Conservation (phyloP, 1,140 invertebrate genomes). For the Bradynema listronoti region DNA sequence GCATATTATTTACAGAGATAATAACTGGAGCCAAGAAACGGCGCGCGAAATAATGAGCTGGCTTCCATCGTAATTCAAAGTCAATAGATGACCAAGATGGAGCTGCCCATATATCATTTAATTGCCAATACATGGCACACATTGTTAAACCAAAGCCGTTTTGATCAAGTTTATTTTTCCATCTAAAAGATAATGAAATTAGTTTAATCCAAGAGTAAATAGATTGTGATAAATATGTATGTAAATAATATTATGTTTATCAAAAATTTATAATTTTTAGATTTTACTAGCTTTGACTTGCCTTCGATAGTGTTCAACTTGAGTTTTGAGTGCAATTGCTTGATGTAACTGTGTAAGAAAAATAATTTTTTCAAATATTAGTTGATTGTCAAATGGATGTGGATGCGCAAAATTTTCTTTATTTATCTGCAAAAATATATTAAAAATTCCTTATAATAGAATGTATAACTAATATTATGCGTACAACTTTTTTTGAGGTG, state of each 20-base stretch:
- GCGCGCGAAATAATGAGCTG: constrained; percentile 49
- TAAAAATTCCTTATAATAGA: too few species aligned
- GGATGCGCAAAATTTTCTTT: too few species aligned
- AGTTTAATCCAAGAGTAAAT: too few species aligned
- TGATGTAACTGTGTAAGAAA: constrained; percentile 69
- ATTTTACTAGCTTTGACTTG: too few species aligned
- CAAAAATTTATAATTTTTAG: too few species aligned
- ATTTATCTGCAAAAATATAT: too few species aligned
- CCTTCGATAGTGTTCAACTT: constrained; percentile 83
- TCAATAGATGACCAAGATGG: constrained; percentile 88
- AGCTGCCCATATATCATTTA: constrained; percentile 95
- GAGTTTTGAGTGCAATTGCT: constrained; percentile 74
- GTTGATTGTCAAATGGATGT: too few species aligned
- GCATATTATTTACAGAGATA: too few species aligned
- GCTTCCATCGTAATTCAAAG: constrained; percentile 51
- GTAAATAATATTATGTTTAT: too few species aligned
- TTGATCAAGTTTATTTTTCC: constrained; percentile 39
- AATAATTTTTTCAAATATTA: constrained; percentile 38
- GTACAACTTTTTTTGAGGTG: too few species aligned
- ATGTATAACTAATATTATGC: too few species aligned
- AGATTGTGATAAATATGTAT: too few species aligned
- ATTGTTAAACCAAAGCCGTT: constrained; percentile 64
- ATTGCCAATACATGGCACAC: constrained; percentile 96
- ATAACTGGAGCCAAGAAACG: constrained; percentile 47
- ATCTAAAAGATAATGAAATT: constrained; percentile 34